Conservation (phyloP, 1,140 invertebrate genomes). For the Ooceraea biroi region DNA sequence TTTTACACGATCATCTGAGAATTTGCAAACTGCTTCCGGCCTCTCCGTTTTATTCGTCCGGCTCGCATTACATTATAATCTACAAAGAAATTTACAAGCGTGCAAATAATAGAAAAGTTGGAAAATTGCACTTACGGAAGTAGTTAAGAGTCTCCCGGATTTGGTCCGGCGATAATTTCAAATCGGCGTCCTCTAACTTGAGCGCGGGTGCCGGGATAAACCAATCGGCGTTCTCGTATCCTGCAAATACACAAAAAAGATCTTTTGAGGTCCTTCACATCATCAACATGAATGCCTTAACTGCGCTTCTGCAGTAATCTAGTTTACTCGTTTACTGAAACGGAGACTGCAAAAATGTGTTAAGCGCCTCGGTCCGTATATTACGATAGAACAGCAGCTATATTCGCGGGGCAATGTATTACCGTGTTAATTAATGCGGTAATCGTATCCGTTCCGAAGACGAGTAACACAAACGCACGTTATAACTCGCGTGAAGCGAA, state of each 20-base stretch:
- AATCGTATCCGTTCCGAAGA: slow-evolving; percentile 46
- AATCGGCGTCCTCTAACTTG: slow-evolving; percentile 90
- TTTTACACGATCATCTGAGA: not conserved
- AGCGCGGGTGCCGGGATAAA: slow-evolving; percentile 95
- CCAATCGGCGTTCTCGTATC: slow-evolving; percentile 98
- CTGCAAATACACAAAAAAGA: slow-evolving; percentile 83
- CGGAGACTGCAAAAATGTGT: slow-evolving; percentile 48
- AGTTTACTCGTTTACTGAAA: slow-evolving; percentile 16
- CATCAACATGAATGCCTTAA: not conserved
- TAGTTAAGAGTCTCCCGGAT: slow-evolving; percentile 98
- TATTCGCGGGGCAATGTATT: slow-evolving; percentile 16
- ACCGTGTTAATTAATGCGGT: slow-evolving; percentile 54
- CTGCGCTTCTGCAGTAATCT: slow-evolving; percentile 33
- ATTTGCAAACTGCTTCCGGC: not conserved
- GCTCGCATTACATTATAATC: not conserved
- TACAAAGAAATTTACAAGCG: not conserved
- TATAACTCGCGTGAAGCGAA: slow-evolving; percentile 11
- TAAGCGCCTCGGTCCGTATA: slow-evolving; percentile 40
- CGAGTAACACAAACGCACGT: slow-evolving; percentile 35
- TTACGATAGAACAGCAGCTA: not conserved
- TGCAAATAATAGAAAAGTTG: not conserved
- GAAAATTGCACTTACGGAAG: slow-evolving; percentile 93
- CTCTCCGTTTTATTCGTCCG: slow-evolving; percentile 26
- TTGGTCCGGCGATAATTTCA: slow-evolving; percentile 96
- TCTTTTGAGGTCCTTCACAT: slow-evolving; percentile 24